These are phyloP conservation scores for Scolopax rusticola DNA, from an alignment of 2,797 vertebrate species.

Conservation along the genomic window DNA sequence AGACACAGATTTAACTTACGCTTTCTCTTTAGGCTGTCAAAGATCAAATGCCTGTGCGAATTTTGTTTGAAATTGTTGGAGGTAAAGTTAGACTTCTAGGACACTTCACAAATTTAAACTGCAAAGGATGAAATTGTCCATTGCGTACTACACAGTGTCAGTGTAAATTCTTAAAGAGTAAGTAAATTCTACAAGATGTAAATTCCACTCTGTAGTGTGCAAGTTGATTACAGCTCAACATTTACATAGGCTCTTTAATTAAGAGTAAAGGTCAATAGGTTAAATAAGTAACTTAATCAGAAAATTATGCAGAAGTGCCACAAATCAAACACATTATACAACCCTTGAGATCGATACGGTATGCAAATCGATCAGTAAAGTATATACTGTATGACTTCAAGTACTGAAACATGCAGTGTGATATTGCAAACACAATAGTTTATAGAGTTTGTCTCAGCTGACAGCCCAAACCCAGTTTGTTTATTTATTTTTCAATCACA, in stretches of 20 bases:
- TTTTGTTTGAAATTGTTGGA: not conserved
- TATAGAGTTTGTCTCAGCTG: not conserved
- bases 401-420: conserved; percentile 55
- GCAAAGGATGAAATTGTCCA: conserved; percentile 1
- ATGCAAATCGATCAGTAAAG: conserved; percentile 81
- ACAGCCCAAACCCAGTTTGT: not conserved
- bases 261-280: conserved; percentile 87
- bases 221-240: conserved; percentile 83
- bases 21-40: not conserved
- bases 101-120: not conserved
- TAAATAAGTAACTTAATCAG: conserved; percentile 86
- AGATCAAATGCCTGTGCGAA: not conserved
- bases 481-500: not conserved
- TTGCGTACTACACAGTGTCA: not conserved
- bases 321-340: conserved; percentile 77
- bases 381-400: conserved; percentile 62
- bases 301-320: conserved; percentile 84
- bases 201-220: conserved; percentile 68
- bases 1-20: not conserved
- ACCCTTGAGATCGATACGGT: conserved; percentile 81
- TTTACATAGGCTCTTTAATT: conserved; percentile 82
- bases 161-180: conserved; percentile 11
- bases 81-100: not conserved
- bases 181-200: conserved; percentile 36
- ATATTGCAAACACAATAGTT: conserved; percentile 45